Percentiles rank a stretch among this genome's conserved stretches.
Conservation (phyloP, 1,140 invertebrate species). For the Laupala kohalensis region DNA sequence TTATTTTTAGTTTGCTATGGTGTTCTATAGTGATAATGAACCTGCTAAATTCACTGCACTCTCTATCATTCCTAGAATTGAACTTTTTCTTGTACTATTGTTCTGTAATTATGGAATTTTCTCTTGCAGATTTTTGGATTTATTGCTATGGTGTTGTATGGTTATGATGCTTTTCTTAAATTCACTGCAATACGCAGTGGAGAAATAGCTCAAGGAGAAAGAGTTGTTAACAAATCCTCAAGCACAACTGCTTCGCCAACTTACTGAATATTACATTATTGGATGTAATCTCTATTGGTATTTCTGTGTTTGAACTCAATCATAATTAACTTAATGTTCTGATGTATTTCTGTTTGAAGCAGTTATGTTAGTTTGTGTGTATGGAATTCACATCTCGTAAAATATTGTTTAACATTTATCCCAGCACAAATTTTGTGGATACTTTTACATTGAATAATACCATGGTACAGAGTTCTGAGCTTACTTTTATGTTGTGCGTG, state of each 20-base stretch:
- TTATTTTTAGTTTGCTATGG: too few species aligned
- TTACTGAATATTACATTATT: constrained; percentile 5
- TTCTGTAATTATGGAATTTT: constrained; percentile 16
- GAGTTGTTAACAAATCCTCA: constrained; percentile 46
- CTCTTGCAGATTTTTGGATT: constrained; percentile 67
- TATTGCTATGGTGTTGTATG: constrained; percentile 59
- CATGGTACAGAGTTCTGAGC: too few species aligned
- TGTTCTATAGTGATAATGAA: too few species aligned
- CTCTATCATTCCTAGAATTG: too few species aligned
- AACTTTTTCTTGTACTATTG: constrained; percentile 4
- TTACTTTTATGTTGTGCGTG: too few species aligned
- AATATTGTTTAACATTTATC: too few species aligned
- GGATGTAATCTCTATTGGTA: background rate
- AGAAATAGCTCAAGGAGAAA: constrained; percentile 57
- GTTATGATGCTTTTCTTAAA: constrained; percentile 62
- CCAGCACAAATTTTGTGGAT: too few species aligned
- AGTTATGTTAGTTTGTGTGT: too few species aligned
- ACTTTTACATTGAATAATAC: too few species aligned
- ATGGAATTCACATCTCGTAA: too few species aligned
- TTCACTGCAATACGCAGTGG: constrained; percentile 46
- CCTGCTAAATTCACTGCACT: too few species aligned
- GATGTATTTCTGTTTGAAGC: too few species aligned
- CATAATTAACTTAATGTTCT: background rate
- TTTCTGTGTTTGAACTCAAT: background rate
- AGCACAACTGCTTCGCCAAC: constrained; percentile 37